Evolutionary conservation across 2,113 vertebrate genomes (phyloP), one percentile per base, ranked within the genome.

Genomic region (Rhinogobius similis): DNA sequence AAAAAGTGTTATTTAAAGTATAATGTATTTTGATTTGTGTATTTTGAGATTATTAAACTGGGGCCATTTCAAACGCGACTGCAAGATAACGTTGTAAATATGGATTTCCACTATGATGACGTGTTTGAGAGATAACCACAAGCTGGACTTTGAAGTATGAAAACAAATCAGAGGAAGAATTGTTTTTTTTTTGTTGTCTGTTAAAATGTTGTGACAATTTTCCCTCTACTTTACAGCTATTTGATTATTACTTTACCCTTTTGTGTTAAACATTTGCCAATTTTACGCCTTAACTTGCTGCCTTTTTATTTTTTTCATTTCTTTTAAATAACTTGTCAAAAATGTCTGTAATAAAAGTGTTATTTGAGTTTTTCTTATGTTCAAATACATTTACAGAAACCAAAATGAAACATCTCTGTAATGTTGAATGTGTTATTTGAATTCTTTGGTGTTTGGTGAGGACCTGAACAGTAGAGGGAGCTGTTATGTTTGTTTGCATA

Each of bases 131-230:
- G 12, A 24, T 55, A 21, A 21, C 12, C 12, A 55, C 52, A 55
- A 55, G 52, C 52, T 55, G 52, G 52, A 55, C 52, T 55, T 55
- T 56, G 53, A 27, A 56, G 26, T 26, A 27, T 56, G 53, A 56
- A 56, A 1, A 27, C 11, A 24, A 24, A 26, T 23, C 13, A 5
- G 32, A 14, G 16, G 53, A 56, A 26, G 13, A 46, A 14, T 43
- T 44, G 5, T 5, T 4, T 16, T 44, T 18, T 5, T 44, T 29
- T 29, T 36, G 5, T 46, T 46, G 43, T 46, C 5, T n/a, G 5
- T 46, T 46, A 46, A 46, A 46, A 46, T 46, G 16, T 18, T 0
- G 0, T 46, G 16, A 44, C 14, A 46, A 46, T 1, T 46, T 46
- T 46, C 7, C 32, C 32, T 36, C 32, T 36, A 36, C 32, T 36